Conservation (phyloP, 2,113 vertebrate genomes). For the Megalops atlanticus region DNA sequence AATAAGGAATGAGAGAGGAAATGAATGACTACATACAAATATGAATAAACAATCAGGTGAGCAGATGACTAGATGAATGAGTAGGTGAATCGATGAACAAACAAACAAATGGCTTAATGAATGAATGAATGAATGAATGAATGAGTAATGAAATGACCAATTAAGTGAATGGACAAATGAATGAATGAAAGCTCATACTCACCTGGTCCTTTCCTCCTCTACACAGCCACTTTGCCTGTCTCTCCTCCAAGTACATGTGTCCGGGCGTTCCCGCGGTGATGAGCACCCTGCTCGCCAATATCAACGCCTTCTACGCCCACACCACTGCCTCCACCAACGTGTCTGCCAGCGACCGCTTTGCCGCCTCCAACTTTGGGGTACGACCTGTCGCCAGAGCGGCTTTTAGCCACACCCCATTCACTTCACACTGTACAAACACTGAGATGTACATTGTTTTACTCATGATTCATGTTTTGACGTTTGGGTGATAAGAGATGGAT, state of each 20-base stretch:
- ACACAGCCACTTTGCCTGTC: conserved; percentile 93
- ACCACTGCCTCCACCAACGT: conserved; percentile 97
- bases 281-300: conserved; percentile 98
- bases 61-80: too few relatives aligned
- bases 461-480: too few relatives aligned
- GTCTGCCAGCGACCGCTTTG: conserved; percentile 93
- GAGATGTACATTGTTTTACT: too few relatives aligned
- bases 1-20: neutral
- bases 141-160: neutral
- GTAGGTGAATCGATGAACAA: too few relatives aligned
- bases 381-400: conserved; percentile 38
- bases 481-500: too few relatives aligned
- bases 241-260: conserved; percentile 99
- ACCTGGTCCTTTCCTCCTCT: neutral
- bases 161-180: neutral
- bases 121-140: neutral
- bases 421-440: neutral
- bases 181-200: neutral
- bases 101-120: too few relatives aligned
- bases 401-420: too few relatives aligned
- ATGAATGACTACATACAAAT: too few relatives aligned
- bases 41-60: too few relatives aligned
- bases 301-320: conserved; percentile 98
- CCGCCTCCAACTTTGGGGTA: conserved; percentile 98
- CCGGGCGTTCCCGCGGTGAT: conserved; percentile 97